Evolutionary conservation across 2,113 vertebrate genomes (phyloP).

Genomic region (Tiliqua scincoides): DNA sequence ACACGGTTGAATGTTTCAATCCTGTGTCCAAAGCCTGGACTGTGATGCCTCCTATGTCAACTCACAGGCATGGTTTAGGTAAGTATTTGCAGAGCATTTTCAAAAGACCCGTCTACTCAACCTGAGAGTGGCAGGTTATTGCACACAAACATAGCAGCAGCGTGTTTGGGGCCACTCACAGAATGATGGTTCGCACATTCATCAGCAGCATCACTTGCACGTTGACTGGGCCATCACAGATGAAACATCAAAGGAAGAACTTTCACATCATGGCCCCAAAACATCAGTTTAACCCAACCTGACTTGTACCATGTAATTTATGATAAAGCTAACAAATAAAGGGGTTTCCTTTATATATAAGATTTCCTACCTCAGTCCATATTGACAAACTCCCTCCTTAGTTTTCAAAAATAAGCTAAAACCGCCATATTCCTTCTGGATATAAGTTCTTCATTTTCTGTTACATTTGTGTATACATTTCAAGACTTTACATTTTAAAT

Average conservation of each 20-base stretch:
- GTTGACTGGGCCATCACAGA: background rate
- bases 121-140: background rate
- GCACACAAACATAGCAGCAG: background rate
- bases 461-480: too few relatives aligned
- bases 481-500: too few relatives aligned
- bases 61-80: slow-evolving; percentile 95
- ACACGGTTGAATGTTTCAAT: slow-evolving; percentile 96
- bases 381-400: too few relatives aligned
- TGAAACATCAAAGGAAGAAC: background rate
- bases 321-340: too few relatives aligned
- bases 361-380: too few relatives aligned
- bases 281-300: too few relatives aligned
- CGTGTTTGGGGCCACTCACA: background rate
- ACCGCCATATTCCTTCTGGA: too few relatives aligned
- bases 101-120: background rate
- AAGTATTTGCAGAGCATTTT: slow-evolving; percentile 28
- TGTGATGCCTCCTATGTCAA: slow-evolving; percentile 97
- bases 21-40: slow-evolving; percentile 90
- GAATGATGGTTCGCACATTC: background rate
- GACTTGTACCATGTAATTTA: too few relatives aligned
- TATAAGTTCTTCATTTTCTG: too few relatives aligned
- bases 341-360: too few relatives aligned
- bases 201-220: background rate
- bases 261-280: background rate
- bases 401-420: too few relatives aligned